Conservation (phyloP, 2,888 invertebrate genomes). For the Amblyteles armatorius region DNA sequence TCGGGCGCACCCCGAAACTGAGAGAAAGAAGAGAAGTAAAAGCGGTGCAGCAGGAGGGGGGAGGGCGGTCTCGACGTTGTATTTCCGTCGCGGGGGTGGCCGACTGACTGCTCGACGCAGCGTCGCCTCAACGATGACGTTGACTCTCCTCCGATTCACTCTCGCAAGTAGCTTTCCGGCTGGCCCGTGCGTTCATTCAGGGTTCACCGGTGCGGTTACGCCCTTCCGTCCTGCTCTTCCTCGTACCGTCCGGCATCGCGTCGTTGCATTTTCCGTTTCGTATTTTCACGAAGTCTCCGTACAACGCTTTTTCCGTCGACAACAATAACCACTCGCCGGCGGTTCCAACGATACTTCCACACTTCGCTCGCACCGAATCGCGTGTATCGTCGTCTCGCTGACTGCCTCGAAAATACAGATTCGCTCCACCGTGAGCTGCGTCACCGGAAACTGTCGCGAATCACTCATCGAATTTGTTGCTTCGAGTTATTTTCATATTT, state of each 20-base stretch:
- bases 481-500: neutral
- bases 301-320: neutral
- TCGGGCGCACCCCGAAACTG: slow-evolving; percentile 59
- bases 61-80: slow-evolving; percentile 40
- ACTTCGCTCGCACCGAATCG: neutral
- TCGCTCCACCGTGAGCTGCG: neutral
- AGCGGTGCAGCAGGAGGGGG: slow-evolving; percentile 33
- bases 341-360: neutral
- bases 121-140: slow-evolving; percentile 37
- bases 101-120: slow-evolving; percentile 15
- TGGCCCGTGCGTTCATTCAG: neutral
- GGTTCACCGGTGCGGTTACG: slow-evolving; percentile 9
- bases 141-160: slow-evolving; percentile 23
- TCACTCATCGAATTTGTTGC: neutral
- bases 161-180: slow-evolving; percentile 3
- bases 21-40: slow-evolving; percentile 68
- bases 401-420: neutral
- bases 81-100: slow-evolving; percentile 61
- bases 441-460: neutral
- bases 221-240: slow-evolving; percentile 19
- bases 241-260: neutral
- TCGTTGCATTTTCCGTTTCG: neutral
- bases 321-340: neutral
- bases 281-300: neutral
- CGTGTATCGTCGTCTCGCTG: slow-evolving; percentile 15